Evolutionary conservation across 2,797 vertebrate species (phyloP), one percentile per base, ranked within the genome.

Genomic region (Chaenodraco wilsoni): DNA sequence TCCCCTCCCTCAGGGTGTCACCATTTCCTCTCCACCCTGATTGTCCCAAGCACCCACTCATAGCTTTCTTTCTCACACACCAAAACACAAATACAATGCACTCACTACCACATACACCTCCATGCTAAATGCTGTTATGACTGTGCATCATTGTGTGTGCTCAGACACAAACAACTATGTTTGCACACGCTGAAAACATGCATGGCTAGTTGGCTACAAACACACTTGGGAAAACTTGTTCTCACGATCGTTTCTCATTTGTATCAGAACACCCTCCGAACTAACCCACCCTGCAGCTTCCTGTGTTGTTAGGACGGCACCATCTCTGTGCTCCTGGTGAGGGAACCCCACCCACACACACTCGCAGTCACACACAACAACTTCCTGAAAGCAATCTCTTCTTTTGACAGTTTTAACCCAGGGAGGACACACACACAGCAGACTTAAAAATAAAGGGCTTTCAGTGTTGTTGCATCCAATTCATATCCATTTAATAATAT

Each of bases 1-100:
- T 41, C 68, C 79, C 65, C 67, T 80, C 83, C 83, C 76, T 87
- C 76, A 86, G 92, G 93, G 93, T 93, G 93, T 94, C 90, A 93
- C 88, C 88, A 59, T 91, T 93, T 94, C 92, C 94, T 88, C 85
- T 87, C 84, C 73, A 79, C 87, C 76, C 82, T 71, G 77, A 91
- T 88, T 92, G 91, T 90, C 68, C 77, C 33, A 58, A 44, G 65
- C 44, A 52, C 50, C 37, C 65, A 65, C 60, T 46, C 48, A 4
- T 27, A 27, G 27, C 27, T 27, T 5, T 27, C 63, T 46, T 44
- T 58, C 76, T 73, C 41, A n/a, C 65, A 77, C 33, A 78, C 49
- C 56, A 64, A 67, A 74, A 82, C 70, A 79, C 27, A 78, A 59
- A 64, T 13, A 74, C 55, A 74, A 62, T 27, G 31, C 11, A 5